Evolutionary conservation across 2,888 invertebrate genomes (phyloP).

Genomic region (Drosophila sordidula): DNA sequence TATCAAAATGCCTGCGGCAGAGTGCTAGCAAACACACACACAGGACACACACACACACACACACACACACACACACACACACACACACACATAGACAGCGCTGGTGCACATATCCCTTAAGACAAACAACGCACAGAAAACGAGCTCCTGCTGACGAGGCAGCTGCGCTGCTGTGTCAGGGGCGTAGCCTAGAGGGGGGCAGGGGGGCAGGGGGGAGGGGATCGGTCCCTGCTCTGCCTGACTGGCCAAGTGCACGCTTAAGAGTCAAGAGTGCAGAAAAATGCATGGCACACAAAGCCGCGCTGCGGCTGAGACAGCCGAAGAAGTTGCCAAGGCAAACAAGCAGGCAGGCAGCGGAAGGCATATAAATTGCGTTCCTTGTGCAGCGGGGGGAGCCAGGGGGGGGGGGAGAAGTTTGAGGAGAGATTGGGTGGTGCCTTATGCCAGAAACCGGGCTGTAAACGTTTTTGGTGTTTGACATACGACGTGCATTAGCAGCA

Average conservation of each 20-base stretch:
- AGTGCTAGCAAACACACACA: slow-evolving; percentile 68
- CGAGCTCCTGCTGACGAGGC: slow-evolving; percentile 61
- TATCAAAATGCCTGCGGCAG: slow-evolving; percentile 78
- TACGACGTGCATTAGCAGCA: slow-evolving; percentile 80
- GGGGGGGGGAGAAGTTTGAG: neutral
- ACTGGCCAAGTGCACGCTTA: slow-evolving; percentile 77
- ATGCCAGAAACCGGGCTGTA: slow-evolving; percentile 41
- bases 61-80: slow-evolving; percentile 22
- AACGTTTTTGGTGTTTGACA: slow-evolving; percentile 80
- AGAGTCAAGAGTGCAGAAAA: slow-evolving; percentile 80
- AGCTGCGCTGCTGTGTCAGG: slow-evolving; percentile 16
- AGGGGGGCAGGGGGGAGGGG: neutral
- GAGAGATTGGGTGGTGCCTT: neutral
- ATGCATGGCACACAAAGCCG: slow-evolving; percentile 75
- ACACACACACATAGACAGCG: slow-evolving; percentile 10
- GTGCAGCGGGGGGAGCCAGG: slow-evolving; percentile 9
- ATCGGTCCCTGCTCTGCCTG: slow-evolving; percentile 16
- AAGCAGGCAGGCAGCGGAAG: slow-evolving; percentile 55
- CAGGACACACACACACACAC: slow-evolving; percentile 37
- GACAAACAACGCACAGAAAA: slow-evolving; percentile 77
- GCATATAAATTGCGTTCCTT: slow-evolving; percentile 75
- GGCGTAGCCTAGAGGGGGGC: slow-evolving; percentile 7
- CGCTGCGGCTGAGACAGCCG: slow-evolving; percentile 22
- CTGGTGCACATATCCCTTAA: slow-evolving; percentile 72
- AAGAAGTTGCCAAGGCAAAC: slow-evolving; percentile 62